These are phyloP conservation scores for Neopelma chrysocephalum DNA, from an alignment of 2,797 vertebrate species.

Conservation along the genomic window DNA sequence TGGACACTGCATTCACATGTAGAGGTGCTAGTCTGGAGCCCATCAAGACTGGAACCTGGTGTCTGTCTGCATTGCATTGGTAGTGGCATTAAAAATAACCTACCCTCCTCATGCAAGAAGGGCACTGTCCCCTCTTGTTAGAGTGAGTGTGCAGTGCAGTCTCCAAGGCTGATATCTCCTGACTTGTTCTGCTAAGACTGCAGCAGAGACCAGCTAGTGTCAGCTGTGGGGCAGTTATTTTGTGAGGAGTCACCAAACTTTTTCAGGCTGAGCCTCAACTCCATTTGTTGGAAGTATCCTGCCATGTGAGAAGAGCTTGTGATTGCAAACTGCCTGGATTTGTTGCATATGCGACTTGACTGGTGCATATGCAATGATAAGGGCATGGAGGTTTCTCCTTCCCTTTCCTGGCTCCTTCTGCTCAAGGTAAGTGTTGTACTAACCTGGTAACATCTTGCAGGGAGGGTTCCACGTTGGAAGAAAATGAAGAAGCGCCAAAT, in stretches of 20 bases:
- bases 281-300: not conserved
- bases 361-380: not conserved
- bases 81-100: not conserved
- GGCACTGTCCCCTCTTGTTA: fast-evolving
- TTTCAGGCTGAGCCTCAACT: not conserved
- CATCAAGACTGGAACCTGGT: not conserved
- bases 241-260: not conserved
- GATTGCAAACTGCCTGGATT: not conserved
- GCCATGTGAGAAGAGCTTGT: not conserved
- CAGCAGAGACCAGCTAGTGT: not conserved
- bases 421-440: not conserved
- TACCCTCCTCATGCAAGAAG: not conserved
- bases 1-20: not conserved
- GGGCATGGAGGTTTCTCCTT: not conserved
- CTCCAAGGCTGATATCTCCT: not conserved
- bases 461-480: not conserved
- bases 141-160: fast-evolving
- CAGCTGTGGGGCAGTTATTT: not conserved
- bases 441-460: not conserved
- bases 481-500: not conserved
- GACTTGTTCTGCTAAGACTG: not conserved
- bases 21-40: not conserved
- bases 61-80: not conserved
- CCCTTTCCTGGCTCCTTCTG: not conserved
- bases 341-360: not conserved